Conservation (phyloP, 1,140 invertebrate species). For the Magallana angulata region DNA sequence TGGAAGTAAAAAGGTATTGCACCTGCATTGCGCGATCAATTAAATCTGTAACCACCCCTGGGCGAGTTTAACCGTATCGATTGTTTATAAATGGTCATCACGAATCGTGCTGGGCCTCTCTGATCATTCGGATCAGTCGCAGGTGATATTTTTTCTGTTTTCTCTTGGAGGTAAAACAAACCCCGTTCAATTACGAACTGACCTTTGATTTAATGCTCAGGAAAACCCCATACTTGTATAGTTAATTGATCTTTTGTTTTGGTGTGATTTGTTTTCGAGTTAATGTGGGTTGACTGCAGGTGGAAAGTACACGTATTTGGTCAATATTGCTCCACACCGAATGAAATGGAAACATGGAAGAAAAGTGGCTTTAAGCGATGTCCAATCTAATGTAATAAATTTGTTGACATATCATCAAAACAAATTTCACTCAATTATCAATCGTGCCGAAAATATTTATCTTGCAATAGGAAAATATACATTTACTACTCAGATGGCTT, state of each 20-base stretch:
- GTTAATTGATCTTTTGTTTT: constrained; percentile 31
- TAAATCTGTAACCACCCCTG: neutral
- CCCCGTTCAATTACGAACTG: neutral
- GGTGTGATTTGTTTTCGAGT: neutral
- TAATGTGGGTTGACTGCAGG: neutral
- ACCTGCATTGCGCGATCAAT: constrained; percentile 35
- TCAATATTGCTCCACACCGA: neutral
- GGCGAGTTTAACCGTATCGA: constrained; percentile 9
- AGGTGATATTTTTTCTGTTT: neutral
- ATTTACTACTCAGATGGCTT: too few relatives aligned
- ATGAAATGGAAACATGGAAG: neutral
- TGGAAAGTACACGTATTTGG: constrained; percentile 12
- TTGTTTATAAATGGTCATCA: constrained; percentile 23
- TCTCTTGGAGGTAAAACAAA: neutral
- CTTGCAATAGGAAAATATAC: neutral
- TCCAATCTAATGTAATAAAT: neutral
- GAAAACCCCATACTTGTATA: neutral
- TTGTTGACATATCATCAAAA: constrained; percentile 5
- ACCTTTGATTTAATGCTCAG: constrained; percentile 30
- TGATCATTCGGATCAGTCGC: neutral
- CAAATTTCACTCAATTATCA: neutral
- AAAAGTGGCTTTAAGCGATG: neutral
- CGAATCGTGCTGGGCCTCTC: neutral
- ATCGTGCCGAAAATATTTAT: neutral
- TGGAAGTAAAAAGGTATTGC: constrained; percentile 8